phyloP scores from a whole-genome alignment of 1,140 invertebrate species.

The Heliothis virescens region DNA sequence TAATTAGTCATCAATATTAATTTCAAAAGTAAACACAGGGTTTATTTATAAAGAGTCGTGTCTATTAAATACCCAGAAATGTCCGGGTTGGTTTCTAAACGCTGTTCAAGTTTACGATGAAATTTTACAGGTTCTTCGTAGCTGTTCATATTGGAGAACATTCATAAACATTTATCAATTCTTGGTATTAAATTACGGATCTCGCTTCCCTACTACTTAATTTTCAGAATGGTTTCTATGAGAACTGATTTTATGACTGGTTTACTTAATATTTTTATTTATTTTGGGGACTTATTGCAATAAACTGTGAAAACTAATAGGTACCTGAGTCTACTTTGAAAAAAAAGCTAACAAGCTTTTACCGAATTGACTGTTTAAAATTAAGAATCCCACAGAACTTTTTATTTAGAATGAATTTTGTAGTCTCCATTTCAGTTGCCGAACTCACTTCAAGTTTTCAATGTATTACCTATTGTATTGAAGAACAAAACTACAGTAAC shows the following conservation, averaged over 20 bases:
- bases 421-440: background rate
- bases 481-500: background rate
- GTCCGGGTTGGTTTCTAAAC: background rate
- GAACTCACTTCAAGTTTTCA: no score
- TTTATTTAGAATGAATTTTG: background rate
- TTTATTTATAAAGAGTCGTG: background rate
- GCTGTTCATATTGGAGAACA: background rate
- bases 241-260: background rate
- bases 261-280: background rate
- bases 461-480: background rate
- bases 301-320: no score
- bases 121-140: constrained; percentile 3
- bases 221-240: background rate
- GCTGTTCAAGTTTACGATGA: background rate
- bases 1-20: no score
- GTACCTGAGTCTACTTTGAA: no score
- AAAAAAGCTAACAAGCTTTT: no score
- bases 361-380: no score
- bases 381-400: no score
- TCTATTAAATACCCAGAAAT: background rate
- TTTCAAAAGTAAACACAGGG: no score
- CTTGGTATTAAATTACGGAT: background rate
- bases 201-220: constrained; percentile 15
- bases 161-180: constrained; percentile 21
- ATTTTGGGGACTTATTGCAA: background rate